These are phyloP conservation scores for Cettia cetti DNA, from an alignment of 2,113 vertebrate genomes.

Conservation along the genomic window DNA sequence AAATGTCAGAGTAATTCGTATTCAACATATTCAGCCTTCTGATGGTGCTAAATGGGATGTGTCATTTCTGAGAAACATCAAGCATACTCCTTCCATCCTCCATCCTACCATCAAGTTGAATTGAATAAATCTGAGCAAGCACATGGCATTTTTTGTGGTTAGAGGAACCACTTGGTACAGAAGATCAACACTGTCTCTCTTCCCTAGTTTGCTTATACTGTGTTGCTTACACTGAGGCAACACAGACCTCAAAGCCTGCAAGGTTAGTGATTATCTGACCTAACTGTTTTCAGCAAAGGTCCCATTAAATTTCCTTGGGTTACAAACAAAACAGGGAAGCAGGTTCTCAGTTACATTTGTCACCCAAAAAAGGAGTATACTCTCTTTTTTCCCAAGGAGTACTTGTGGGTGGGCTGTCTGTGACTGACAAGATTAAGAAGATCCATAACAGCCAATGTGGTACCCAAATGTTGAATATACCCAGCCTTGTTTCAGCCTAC, in stretches of 20 bases:
- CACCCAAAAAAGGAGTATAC: not conserved
- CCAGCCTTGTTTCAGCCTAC: not conserved
- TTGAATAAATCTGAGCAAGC: not conserved
- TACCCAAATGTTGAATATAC: not conserved
- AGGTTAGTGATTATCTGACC: not conserved
- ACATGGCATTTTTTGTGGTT: not conserved
- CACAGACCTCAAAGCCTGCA: not conserved
- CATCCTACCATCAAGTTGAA: not conserved
- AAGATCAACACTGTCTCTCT: not conserved
- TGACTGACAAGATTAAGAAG: not conserved
- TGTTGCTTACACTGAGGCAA: not conserved
- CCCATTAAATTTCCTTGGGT: not conserved
- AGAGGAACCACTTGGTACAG: not conserved
- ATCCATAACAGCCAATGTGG: not conserved
- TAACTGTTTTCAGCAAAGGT: not conserved
- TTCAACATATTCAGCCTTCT: not conserved
- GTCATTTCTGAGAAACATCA: not conserved
- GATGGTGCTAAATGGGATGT: not conserved
- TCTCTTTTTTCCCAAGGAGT: not conserved
- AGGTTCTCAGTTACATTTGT: not conserved
- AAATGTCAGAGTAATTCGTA: not conserved
- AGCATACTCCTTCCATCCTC: not conserved
- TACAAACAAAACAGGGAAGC: not conserved
- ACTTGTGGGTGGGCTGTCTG: not conserved
- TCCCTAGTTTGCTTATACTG: not conserved